Percentiles rank a stretch among this genome's conserved stretches.
These are phyloP conservation scores for Emys orbicularis DNA, from an alignment of 2,797 vertebrate species.

Conservation along the genomic window DNA sequence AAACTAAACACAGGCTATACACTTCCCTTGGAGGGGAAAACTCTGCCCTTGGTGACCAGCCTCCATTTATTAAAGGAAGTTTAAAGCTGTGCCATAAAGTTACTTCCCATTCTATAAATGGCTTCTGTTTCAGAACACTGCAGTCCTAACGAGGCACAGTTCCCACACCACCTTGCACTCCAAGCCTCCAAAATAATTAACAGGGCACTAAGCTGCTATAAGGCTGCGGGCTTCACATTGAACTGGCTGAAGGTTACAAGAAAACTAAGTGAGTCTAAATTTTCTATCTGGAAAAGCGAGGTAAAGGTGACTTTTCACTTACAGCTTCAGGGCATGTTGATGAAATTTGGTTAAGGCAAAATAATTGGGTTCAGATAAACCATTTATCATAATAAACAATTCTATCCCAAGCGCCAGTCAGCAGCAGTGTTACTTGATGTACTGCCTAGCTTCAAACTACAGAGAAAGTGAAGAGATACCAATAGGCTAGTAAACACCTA, in stretches of 20 bases:
- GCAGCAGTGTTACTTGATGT: background rate
- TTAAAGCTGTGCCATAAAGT: background rate
- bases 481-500: background rate
- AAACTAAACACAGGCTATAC: constrained; percentile 4
- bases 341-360: rapidly evolving
- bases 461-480: rapidly evolving
- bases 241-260: background rate
- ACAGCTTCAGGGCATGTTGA: rapidly evolving
- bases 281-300: background rate
- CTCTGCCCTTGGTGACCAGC: background rate
- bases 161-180: background rate
- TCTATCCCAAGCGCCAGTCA: rapidly evolving
- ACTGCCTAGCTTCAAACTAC: rapidly evolving
- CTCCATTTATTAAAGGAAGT: background rate
- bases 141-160: rapidly evolving
- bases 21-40: background rate
- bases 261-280: rapidly evolving
- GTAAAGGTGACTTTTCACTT: background rate
- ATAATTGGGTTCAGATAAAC: background rate
- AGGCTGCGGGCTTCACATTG: background rate
- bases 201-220: background rate
- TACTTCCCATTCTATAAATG: background rate
- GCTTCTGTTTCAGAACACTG: background rate
- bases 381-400: background rate
- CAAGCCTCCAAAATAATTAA: constrained; percentile 36